Evolutionary conservation across 1,140 invertebrate genomes (phyloP).

Genomic region (Tribolium castaneum): DNA sequence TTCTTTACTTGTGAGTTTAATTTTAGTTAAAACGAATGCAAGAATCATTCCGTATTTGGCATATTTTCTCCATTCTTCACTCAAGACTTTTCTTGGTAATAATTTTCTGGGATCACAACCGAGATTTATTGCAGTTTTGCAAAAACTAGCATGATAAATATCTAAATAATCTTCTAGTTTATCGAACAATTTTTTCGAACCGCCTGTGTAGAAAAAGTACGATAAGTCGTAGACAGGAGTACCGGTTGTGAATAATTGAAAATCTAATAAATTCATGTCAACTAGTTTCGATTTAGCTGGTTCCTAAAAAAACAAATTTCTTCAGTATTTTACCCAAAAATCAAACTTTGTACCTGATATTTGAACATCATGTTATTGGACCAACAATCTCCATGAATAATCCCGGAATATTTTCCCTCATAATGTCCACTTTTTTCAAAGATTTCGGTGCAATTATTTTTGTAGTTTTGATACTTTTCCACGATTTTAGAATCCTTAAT

Average conservation of each 20-base stretch:
- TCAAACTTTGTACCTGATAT: constrained; percentile 38
- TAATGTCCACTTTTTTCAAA: neutral
- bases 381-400: constrained; percentile 35
- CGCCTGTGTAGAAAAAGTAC: constrained; percentile 67
- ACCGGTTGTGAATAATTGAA: constrained; percentile 66
- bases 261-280: constrained; percentile 66
- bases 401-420: neutral
- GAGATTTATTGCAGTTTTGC: constrained; percentile 61
- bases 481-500: neutral
- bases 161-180: constrained; percentile 66
- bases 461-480: constrained; percentile 1
- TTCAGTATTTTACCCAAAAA: neutral
- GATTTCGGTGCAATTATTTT: constrained; percentile 60
- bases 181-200: constrained; percentile 65
- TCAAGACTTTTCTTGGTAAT: constrained; percentile 63
- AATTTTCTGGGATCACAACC: constrained; percentile 63
- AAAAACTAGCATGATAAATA: constrained; percentile 68
- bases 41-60: constrained; percentile 11
- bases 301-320: neutral
- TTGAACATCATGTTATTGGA: constrained; percentile 61
- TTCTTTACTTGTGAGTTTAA: constrained; percentile 9
- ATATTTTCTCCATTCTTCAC: constrained; percentile 58
- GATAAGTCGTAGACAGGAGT: constrained; percentile 69
- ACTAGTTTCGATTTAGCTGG: neutral
- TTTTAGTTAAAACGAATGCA: neutral